These are phyloP conservation scores for Trichomalopsis sarcophagae DNA, from an alignment of 1,140 invertebrate species.

Conservation along the genomic window DNA sequence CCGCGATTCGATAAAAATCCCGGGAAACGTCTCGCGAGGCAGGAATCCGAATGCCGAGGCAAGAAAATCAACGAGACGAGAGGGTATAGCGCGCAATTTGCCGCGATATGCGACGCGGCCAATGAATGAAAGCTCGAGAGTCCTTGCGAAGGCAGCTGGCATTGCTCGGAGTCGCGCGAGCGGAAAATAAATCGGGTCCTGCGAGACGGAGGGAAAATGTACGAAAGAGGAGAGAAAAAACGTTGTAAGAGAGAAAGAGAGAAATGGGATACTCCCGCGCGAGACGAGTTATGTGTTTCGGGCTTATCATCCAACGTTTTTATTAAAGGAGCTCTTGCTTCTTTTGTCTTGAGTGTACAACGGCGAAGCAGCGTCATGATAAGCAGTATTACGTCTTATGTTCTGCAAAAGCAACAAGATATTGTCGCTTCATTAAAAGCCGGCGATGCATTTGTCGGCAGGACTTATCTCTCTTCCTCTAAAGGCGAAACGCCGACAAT, in stretches of 20 bases:
- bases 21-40: neutral
- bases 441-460: neutral
- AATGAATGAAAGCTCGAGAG: constrained; percentile 1
- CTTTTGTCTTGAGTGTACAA: no score
- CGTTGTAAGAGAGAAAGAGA: neutral
- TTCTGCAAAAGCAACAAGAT: no score
- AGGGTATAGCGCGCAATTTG: neutral
- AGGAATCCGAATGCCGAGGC: neutral
- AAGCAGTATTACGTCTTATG: neutral
- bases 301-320: no score
- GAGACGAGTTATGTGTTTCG: neutral
- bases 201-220: neutral
- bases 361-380: no score
- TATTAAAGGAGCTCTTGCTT: no score
- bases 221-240: neutral
- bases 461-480: neutral
- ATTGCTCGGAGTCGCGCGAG: neutral
- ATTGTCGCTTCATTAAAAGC: neutral
- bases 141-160: no score
- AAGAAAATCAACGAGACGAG: neutral
- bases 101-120: neutral
- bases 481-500: neutral
- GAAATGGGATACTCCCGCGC: neutral
- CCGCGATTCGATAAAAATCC: neutral
- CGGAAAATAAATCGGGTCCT: neutral